Conservation (phyloP, 2,888 invertebrate species). For the Coleophora deauratella region DNA sequence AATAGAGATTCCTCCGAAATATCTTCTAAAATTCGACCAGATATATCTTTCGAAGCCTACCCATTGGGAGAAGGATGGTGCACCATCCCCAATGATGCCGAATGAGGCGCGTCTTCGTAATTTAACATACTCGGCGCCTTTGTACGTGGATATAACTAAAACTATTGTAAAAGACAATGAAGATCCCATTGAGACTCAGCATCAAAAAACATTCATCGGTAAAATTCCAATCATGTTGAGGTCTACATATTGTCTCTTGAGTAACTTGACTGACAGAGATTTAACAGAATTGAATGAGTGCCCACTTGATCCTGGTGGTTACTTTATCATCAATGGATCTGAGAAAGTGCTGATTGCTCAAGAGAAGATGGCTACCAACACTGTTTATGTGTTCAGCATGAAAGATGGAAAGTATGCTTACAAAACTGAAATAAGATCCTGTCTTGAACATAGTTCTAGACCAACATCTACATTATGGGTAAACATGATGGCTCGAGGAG, state of each 20-base stretch:
- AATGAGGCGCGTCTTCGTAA: conserved; percentile 98
- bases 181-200: conserved; percentile 89
- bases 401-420: conserved; percentile 99
- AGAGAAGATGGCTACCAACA: conserved; percentile 99
- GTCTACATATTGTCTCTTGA: conserved; percentile 96
- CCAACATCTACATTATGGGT: conserved; percentile 99
- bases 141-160: conserved; percentile 99
- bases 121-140: conserved; percentile 97
- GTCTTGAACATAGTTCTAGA: conserved; percentile 81
- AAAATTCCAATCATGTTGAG: conserved; percentile 99
- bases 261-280: conserved; percentile 97
- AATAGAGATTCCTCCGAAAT: conserved; percentile 93
- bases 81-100: conserved; percentile 99
- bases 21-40: conserved; percentile 97
- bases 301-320: conserved; percentile 99
- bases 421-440: conserved; percentile 97
- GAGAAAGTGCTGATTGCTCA: conserved; percentile 99
- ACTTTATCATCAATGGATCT: conserved; percentile 99
- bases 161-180: conserved; percentile 93
- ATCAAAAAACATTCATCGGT: conserved; percentile 83
- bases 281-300: conserved; percentile 99
- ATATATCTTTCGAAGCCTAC: conserved; percentile 99
- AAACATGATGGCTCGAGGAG: conserved; percentile 99
- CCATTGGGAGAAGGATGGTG: conserved; percentile 99
- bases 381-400: conserved; percentile 99